A percentile compares a stretch with the other conserved stretches of the same genome.
phyloP scores from a whole-genome alignment of 1,140 invertebrate genomes.

The Scaptodrosophila lebanonensis region DNA sequence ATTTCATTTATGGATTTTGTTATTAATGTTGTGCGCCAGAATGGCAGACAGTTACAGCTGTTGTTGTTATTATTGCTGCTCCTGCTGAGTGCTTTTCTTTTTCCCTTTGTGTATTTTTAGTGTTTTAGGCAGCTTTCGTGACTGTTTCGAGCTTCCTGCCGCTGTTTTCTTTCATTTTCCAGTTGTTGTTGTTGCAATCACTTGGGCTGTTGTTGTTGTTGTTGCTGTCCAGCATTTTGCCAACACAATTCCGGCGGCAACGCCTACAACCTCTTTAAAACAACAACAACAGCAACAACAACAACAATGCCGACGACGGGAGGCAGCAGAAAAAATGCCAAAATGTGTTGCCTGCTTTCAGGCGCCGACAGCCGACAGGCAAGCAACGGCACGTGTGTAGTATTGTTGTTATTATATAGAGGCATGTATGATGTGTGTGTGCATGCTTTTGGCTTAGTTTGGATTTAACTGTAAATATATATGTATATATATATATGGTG shows the following conservation, averaged over 20 bases:
- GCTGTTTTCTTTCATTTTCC: constrained; percentile 31
- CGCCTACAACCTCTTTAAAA: constrained; percentile 43
- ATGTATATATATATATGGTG: not conserved
- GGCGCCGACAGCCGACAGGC: constrained; percentile 44
- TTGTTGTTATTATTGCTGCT: constrained; percentile 24
- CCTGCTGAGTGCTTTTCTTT: constrained; percentile 10
- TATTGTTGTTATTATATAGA: not conserved
- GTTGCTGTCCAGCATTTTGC: constrained; percentile 67
- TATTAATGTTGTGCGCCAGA: constrained; percentile 55
- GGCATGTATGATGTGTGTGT: constrained; percentile 11
- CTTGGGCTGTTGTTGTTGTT: constrained; percentile 20
- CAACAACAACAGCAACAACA: constrained; percentile 18
- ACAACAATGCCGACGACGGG: constrained; percentile 2
- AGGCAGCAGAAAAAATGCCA: constrained; percentile 55
- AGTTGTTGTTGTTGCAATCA: constrained; percentile 7
- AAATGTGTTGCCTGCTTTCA: constrained; percentile 69
- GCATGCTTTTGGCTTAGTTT: constrained; percentile 39
- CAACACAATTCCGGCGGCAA: constrained; percentile 67
- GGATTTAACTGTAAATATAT: constrained; percentile 46
- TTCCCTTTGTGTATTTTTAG: constrained; percentile 53
- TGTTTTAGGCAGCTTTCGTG: constrained; percentile 59
- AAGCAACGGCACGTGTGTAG: constrained; percentile 24
- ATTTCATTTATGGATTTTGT: constrained; percentile 74
- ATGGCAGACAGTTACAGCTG: constrained; percentile 31
- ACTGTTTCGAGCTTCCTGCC: constrained; percentile 67